phyloP scores from a whole-genome alignment of 2,113 vertebrate species.

The Thryonomys swinderianus region DNA sequence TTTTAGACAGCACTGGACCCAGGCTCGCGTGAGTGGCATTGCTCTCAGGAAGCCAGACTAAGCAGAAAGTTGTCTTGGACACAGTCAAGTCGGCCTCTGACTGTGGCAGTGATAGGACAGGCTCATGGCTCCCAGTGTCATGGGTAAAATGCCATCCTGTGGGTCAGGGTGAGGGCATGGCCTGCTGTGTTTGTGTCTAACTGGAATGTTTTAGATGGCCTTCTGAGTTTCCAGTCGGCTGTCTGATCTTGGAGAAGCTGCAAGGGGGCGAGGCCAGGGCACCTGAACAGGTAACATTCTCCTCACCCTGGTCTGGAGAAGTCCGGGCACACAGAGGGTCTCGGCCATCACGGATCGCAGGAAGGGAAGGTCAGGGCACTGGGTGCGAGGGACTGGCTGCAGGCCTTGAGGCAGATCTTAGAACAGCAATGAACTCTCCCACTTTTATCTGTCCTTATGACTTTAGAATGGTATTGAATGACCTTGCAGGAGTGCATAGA shows the following conservation, averaged over 20 bases:
- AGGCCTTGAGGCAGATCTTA: not conserved
- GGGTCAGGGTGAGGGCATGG: accelerated
- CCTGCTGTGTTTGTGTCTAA: not conserved
- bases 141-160: accelerated
- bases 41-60: not conserved
- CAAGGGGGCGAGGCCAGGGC: not conserved
- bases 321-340: not conserved
- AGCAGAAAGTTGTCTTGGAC: not conserved
- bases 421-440: not conserved
- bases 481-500: too few relatives aligned
- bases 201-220: not conserved
- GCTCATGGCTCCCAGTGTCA: not conserved
- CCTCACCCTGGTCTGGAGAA: not conserved
- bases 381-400: not conserved
- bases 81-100: not conserved
- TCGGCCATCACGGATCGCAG: not conserved
- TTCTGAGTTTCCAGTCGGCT: not conserved
- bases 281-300: not conserved
- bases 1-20: accelerated
- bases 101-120: not conserved
- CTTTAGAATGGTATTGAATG: not conserved
- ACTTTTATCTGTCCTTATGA: too few relatives aligned
- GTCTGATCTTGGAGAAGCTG: not conserved
- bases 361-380: not conserved
- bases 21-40: not conserved